Evolutionary conservation across 2,888 invertebrate genomes (phyloP), one percentile per base, ranked within the genome.

Genomic region (Tetragnatha montana): DNA sequence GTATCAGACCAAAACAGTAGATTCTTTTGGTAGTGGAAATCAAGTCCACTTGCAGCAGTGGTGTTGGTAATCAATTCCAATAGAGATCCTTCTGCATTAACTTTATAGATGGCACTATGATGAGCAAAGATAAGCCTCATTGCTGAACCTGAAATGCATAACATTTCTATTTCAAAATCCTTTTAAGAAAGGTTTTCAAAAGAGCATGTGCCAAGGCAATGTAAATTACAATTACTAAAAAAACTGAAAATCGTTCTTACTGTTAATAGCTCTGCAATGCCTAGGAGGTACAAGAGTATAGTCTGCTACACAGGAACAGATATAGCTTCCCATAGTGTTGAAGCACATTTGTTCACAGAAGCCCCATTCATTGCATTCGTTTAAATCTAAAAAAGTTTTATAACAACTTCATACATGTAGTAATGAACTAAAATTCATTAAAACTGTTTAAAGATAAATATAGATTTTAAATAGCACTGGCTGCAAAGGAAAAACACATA

Each of bases 281-380:
- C 94, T 95, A 91, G 95, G 92, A 17, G 92, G 94, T 71, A 94
- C 93, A 82, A 96, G 94, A 6, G 94, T 94, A 94, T 97, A 98
- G 69, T 97, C 98, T 0, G 95, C 95, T 0, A 96, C 96, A 93
- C 98, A 99, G 19, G 96, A 95, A 93, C 99, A 99, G 71, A 94
- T 94, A 94, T 96, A 99, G 12, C 97, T 94, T 10, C 95, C 98
- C 0, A 96, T 96, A 0, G 96, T 96, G 93, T 99, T 99, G 89
- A 96, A 95, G 93, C 99, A 99, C 51, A 96, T 95, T 94, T 99
- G 99, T 93, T 99, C 98, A 94, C 99, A 99, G 89, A 93, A 93
- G 49, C 94, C 94, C 93, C 94, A 94, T 82, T 93, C 93, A 19
- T 93, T 91, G 92, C 94, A 94, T 91, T 99, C 99, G 94, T 99